Evolutionary conservation across 2,888 invertebrate species (phyloP), one percentile per base, ranked within the genome.

Genomic region (Linnaemya vulpina): DNA sequence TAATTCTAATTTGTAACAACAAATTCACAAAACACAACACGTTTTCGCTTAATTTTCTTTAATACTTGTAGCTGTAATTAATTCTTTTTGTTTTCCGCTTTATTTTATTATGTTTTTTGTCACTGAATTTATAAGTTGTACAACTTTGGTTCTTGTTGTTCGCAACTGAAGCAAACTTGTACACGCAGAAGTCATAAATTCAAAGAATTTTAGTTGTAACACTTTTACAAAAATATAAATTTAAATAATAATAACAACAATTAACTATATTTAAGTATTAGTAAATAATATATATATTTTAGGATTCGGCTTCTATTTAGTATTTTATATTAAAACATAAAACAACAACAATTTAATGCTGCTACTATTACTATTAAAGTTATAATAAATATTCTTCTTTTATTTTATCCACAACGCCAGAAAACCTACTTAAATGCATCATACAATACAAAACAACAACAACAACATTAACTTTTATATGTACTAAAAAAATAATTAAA

Each of bases 351-450:
- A 70, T 67, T 35, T 38, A 38, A 38, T 71, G 62, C 63, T 73
- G 79, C 79, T 80, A 25, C 65, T 71, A 65, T 55, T 67, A 17
- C 49, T 86, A 86, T 60, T 75, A 62, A 70, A 62, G 79, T 76
- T 80, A 79, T 82, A 82, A 53, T 46, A 22, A 2, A 46, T 86
- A 25, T 83, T 84, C 83, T 40, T 8, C 10, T 40, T 40, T 40
- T 10, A 11, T 63, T 30, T 17, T 71, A 25, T 10, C 25, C 15
- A 65, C 10, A 46, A 65, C n/a, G 2, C 9, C 9, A 15, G 2
- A 46, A 46, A 65, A 43, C 13, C n/a, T 25, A 65, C 30, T 65
- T 65, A 49, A 46, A 65, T 25, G 22, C 65, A 46, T 35, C 68
- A 60, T 68, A 68, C 20, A 60, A 58, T 11, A 67, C 65, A 53